These are phyloP conservation scores for Harpalus rubripes DNA, from an alignment of 2,888 invertebrate genomes.

Conservation along the genomic window DNA sequence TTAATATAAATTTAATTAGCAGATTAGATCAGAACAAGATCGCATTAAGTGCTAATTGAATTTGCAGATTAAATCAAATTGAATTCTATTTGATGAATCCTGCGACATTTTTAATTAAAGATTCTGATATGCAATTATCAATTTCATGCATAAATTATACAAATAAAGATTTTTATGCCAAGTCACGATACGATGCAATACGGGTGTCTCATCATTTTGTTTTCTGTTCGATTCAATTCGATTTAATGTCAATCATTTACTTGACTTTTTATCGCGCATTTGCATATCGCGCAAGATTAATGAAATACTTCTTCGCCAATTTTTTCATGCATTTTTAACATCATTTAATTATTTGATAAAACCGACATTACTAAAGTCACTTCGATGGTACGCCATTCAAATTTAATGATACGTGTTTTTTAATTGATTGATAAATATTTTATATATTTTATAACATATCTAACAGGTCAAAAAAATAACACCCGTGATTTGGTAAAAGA, in stretches of 20 bases:
- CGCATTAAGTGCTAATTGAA: slow-evolving; percentile 64
- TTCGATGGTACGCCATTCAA: too few relatives aligned
- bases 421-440: too few relatives aligned
- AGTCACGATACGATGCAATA: slow-evolving; percentile 43
- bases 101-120: slow-evolving; percentile 61
- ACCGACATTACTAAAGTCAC: background rate
- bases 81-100: slow-evolving; percentile 60
- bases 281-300: slow-evolving; percentile 35
- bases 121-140: slow-evolving; percentile 60
- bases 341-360: slow-evolving; percentile 27
- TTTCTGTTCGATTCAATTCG: slow-evolving; percentile 33
- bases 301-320: background rate
- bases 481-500: too few relatives aligned
- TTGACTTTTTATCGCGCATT: slow-evolving; percentile 31
- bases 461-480: too few relatives aligned
- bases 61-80: slow-evolving; percentile 61
- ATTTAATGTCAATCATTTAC: slow-evolving; percentile 53
- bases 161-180: slow-evolving; percentile 64
- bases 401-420: background rate
- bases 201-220: slow-evolving; percentile 49
- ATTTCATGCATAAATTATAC: slow-evolving; percentile 66
- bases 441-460: too few relatives aligned
- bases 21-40: slow-evolving; percentile 61
- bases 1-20: slow-evolving; percentile 63
- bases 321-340: background rate